Base-by-base conservation (phyloP, 2,888 invertebrate species). In the Trachelus troglodyta region DNA sequence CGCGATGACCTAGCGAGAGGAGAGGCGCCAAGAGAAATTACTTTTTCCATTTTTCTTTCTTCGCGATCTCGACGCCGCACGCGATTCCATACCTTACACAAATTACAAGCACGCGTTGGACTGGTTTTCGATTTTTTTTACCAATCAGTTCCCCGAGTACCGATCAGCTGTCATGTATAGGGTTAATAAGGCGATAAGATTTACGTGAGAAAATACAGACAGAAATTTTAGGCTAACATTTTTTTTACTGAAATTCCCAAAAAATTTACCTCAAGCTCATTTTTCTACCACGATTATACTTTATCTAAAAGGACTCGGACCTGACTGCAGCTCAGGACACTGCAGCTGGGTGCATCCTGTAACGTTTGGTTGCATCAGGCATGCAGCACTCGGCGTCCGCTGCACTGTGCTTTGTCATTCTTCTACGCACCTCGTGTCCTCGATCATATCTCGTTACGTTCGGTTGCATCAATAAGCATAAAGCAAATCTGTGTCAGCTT, bases 41-140 rank as follows among this genome's bases (percentile, higher is more conserved):
- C 89, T 88, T 86, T 88, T 88, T 87, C 87, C 85, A 86, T 88
- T 88, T 88, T 89, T 89, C 87, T 86, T 87, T 87, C 86, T 79
- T 79, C 75, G n/a, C 34, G 31, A 34, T 37, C 34, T 74, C 80
- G 75, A 69, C 74, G 79, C 74, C 68, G 76, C 78, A 69, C 75
- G 76, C 37, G 77, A 76, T 74, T 35, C 12, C 79, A 35, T 15
- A 1, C 56, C 23, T 9, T 9, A 23, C 56, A 31, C 71, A 23
- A 71, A 31, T 71, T 34, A 34, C 23, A 34, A 12, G 71, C 71
- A 34, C 12, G 11, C 71, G 23, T 23, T 56, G 6, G 23, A 23
- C 56, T 15, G 23, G 56, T 56, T 56, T 23, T 56, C 56, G 23
- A 23, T 35, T 35, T 56, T 23, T 56, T 2, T 56, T 56, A 15